These are phyloP conservation scores for Myoxocephalus aenaeus DNA, from an alignment of 2,797 vertebrate species.

Conservation along the genomic window DNA sequence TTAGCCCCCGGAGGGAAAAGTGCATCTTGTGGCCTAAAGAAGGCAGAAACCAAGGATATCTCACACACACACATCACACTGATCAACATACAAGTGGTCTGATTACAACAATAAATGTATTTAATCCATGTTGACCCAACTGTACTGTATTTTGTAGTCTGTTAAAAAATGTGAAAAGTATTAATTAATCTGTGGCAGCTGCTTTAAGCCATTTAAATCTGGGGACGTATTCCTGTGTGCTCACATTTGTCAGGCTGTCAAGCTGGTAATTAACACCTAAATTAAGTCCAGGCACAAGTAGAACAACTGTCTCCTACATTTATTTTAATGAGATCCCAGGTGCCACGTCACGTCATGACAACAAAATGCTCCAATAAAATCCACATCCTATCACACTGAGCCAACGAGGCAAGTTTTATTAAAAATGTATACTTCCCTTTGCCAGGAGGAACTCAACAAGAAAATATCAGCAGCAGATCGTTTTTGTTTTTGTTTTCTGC, in stretches of 20 bases:
- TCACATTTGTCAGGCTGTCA: conserved; percentile 13
- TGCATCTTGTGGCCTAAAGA: conserved; percentile 43
- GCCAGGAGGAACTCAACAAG: neutral
- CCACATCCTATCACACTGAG: conserved; percentile 30
- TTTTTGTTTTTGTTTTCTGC: conserved; percentile 7
- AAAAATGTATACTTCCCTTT: conserved; percentile 32
- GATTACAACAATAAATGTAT: conserved; percentile 20
- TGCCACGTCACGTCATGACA: conserved; percentile 42
- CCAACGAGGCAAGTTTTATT: conserved; percentile 25
- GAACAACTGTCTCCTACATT: conserved; percentile 21
- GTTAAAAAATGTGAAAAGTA: neutral
- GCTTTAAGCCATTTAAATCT: conserved; percentile 1
- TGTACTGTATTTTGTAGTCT: neutral
- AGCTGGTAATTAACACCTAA: conserved; percentile 3
- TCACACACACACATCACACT: neutral
- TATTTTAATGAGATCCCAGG: conserved; percentile 60
- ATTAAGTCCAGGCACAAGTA: conserved; percentile 28
- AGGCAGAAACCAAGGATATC: conserved; percentile 10
- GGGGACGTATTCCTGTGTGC: neutral
- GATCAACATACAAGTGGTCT: conserved; percentile 5
- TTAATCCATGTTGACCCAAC: neutral
- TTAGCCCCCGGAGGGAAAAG: conserved; percentile 68
- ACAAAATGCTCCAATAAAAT: conserved; percentile 49
- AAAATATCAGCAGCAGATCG: neutral
- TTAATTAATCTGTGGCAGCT: conserved; percentile 2